Base-by-base conservation (phyloP, 2,113 vertebrate species). In the Oenanthe oenanthe region DNA sequence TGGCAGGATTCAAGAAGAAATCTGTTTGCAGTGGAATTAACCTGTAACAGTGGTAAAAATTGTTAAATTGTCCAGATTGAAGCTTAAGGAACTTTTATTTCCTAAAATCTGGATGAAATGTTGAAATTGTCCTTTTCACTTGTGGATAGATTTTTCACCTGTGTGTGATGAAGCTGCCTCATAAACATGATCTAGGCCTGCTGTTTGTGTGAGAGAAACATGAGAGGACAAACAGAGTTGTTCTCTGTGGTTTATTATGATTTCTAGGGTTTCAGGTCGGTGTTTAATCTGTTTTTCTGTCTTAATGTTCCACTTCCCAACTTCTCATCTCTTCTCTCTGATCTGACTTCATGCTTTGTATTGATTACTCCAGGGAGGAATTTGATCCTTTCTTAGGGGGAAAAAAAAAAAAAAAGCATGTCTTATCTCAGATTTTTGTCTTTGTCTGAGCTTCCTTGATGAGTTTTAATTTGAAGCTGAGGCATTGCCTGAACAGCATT, bases 341-440 rank as follows among this genome's bases (percentile, higher is more conserved):
- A 92, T 96, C 89, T 94, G 92, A 85, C 75, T 88, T 92, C 42
- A 28, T 92, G 58, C 58, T 84, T 89, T 79, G 40, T 78, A 83
- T 80, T 95, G 95, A 85, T 92, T 92, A 88, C 81, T 83, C 88
- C 38, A 31, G 93, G 87, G 93, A 95, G 28, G 63, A 96, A 88
- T 93, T 77, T 94, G 51, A 88, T 89, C 57, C 54, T 94, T 93
- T 84, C 72, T 77, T 85, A 67, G 29, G 14, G 18, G 10, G 21
- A 13, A 48, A 48, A 48, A 48, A 47, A n/a, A n/a, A 47, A 31
- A 34, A 47, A 63, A 28, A 45, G 20, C 40, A 17, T 58, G 74
- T 85, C 67, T 89, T 94, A 72, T 61, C 87, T 95, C 71, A 79
- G 81, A 51, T 58, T 95, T 93, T 88, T 93, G 54, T 73, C 45